Evolutionary conservation across 2,888 invertebrate genomes (phyloP), one percentile per base, ranked within the genome.

Genomic region (Shargacucullia verbasci): DNA sequence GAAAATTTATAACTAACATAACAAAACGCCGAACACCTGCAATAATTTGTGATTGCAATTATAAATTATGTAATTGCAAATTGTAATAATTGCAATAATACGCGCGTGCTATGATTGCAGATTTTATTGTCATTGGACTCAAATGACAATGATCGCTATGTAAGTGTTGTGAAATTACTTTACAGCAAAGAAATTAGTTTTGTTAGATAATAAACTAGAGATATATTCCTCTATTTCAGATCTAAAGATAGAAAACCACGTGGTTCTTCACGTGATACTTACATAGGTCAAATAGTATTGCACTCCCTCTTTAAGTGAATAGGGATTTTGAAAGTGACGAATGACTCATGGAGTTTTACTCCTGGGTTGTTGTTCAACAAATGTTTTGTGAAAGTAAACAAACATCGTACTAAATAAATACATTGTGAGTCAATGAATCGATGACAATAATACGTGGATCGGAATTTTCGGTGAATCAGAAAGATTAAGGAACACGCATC

Each of bases 391-490:
- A 52, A 45, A 47, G 37, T 50, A 60, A 57, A 59, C 34, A 54
- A 54, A 37, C n/a, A 48, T 39, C 48, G 43, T 9, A 13, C 8
- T 33, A 25, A 46, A 34, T 37, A 41, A 48, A 59, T 56, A 40
- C 20, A 48, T 48, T 5, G 8, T 29, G 15, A 27, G 68, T 60
- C 52, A 59, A 56, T 44, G 53, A 49, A 59, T 46, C 11, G 31
- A 37, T 15, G 29, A 41, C 33, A 46, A 25, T 35, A 39, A 10
- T 49, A 29, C 29, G 52, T 52, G 52, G 45, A 64, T 27, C 49
- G 15, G 10, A 48, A 39, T 46, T 39, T 52, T 34, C 13, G 25
- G 7, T 0, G 9, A 35, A 2, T 1, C 7, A 35, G 35, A 8
- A 13, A 14, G 13, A 35, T 13, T 13, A 35, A 7, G 12, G 13